Percentiles rank a stretch among this genome's conserved stretches.
These are phyloP conservation scores for Eristalis pertinax DNA, from an alignment of 2,888 invertebrate genomes.

Conservation along the genomic window DNA sequence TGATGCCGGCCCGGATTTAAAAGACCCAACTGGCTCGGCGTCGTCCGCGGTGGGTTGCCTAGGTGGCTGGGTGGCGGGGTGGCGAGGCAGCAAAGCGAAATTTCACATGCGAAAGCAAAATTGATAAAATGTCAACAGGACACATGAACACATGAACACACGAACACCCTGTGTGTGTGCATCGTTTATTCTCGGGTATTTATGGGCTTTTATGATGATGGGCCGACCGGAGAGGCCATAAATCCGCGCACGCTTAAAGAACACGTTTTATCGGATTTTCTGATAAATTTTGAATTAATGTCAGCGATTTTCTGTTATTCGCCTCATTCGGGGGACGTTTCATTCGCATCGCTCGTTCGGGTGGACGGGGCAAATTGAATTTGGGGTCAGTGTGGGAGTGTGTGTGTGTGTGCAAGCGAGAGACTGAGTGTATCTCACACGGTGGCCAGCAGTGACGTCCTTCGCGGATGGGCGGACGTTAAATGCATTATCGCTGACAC, in stretches of 20 bases:
- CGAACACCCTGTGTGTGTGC: conserved; percentile 29
- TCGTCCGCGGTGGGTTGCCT: not conserved
- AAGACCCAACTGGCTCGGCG: not conserved
- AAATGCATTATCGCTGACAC: conserved; percentile 40
- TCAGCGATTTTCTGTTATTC: conserved; percentile 49
- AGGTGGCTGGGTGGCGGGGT: no score
- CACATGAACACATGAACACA: conserved; percentile 13
- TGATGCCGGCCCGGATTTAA: conserved; percentile 32
- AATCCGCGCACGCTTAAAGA: conserved; percentile 56
- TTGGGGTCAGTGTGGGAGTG: conserved; percentile 30
- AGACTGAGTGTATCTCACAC: not conserved
- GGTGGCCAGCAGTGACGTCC: not conserved
- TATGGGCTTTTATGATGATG: conserved; percentile 60
- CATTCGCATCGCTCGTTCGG: not conserved
- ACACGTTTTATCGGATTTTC: conserved; percentile 62
- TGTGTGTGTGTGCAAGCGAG: not conserved
- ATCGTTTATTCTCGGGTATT: conserved; percentile 48
- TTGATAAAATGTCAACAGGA: conserved; percentile 67
- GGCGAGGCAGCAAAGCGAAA: not conserved
- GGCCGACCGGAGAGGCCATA: conserved; percentile 53
- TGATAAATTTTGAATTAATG: conserved; percentile 66
- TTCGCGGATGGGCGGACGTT: not conserved
- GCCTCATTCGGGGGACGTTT: not conserved
- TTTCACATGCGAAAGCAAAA: conserved; percentile 53
- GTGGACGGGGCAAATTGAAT: conserved; percentile 46